Evolutionary conservation across 2,113 vertebrate genomes (phyloP).

Genomic region (Oreotrochilus melanogaster): DNA sequence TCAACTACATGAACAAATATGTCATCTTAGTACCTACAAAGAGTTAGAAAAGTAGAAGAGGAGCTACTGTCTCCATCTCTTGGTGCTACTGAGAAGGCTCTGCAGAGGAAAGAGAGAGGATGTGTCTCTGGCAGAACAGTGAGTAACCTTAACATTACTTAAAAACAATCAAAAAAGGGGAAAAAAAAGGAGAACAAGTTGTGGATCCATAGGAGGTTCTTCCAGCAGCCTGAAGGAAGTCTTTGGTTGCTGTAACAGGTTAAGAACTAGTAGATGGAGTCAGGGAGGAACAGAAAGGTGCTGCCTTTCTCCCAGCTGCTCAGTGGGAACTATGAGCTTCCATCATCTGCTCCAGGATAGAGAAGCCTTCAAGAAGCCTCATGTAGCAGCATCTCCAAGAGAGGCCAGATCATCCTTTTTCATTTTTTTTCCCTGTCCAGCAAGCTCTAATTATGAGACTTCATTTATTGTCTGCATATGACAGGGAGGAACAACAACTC

Average conservation of each 20-base stretch:
- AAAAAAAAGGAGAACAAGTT: not conserved
- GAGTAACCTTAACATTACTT: not conserved
- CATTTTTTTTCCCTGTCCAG: rapidly evolving
- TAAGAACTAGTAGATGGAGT: not conserved
- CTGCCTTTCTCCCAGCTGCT: not conserved
- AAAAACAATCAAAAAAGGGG: not conserved
- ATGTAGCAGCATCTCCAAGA: not conserved
- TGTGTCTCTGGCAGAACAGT: not conserved
- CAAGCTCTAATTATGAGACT: not conserved
- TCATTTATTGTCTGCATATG: not conserved
- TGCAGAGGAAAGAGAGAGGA: not conserved
- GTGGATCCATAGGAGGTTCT: not conserved
- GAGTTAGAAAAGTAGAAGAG: too few species aligned
- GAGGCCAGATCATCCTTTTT: not conserved
- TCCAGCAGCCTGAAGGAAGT: not conserved
- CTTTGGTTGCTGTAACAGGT: not conserved
- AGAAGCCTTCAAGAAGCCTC: not conserved
- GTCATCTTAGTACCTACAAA: rapidly evolving
- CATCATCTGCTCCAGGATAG: not conserved
- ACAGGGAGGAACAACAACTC: not conserved
- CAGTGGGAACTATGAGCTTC: not conserved
- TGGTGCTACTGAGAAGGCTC: not conserved
- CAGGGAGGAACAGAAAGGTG: not conserved
- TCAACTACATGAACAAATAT: not conserved
- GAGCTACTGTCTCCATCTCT: too few species aligned